phyloP scores from a whole-genome alignment of 2,888 invertebrate species.

The Pheosia gnoma region DNA sequence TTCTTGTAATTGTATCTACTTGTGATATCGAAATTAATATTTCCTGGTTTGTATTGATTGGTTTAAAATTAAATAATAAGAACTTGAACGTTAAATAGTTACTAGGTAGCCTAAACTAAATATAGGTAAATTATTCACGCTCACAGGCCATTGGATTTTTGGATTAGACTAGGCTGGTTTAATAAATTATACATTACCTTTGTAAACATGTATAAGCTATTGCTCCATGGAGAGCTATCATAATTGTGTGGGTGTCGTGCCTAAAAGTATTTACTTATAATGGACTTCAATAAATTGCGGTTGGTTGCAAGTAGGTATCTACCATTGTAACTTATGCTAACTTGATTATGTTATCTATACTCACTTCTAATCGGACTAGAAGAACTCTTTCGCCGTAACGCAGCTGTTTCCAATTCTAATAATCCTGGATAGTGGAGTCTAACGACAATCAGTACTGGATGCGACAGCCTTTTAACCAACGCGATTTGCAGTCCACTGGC shows the following conservation, averaged over 20 bases:
- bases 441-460: constrained; percentile 84
- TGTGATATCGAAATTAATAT: neutral
- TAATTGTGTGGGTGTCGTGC: too few relatives aligned
- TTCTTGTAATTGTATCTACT: neutral
- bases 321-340: neutral
- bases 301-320: too few relatives aligned
- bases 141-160: neutral
- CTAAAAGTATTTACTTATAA: too few relatives aligned
- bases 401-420: constrained; percentile 86
- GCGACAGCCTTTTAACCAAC: constrained; percentile 83
- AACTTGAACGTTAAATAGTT: neutral
- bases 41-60: neutral
- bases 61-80: neutral
- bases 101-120: neutral
- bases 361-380: constrained; percentile 72
- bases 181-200: neutral
- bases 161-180: neutral
- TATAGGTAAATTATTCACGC: neutral
- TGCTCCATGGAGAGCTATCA: too few relatives aligned
- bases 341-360: neutral
- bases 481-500: constrained; percentile 87
- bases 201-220: neutral
- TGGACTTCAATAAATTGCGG: too few relatives aligned
- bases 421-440: constrained; percentile 86
- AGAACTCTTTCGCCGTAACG: constrained; percentile 84